These are phyloP conservation scores for Epizoanthus illoricatus DNA, from an alignment of 92 coral and sea anemone genomes.

Conservation along the genomic window DNA sequence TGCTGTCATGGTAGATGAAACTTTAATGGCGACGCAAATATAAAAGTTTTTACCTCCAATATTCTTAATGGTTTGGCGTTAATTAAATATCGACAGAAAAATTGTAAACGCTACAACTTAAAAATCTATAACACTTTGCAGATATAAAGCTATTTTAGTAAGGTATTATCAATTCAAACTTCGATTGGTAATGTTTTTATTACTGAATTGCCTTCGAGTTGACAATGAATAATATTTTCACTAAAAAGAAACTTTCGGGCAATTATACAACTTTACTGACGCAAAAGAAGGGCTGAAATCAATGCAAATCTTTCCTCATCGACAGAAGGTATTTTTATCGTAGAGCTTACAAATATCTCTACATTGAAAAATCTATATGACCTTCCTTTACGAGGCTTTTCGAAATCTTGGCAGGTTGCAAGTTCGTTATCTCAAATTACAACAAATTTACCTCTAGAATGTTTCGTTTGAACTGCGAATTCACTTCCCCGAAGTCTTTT, in stretches of 20 bases:
- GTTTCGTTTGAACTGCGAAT: not conserved
- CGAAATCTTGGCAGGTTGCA: not conserved
- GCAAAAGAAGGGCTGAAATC: too few species aligned
- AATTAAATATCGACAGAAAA: conserved; percentile 23
- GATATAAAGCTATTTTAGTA: too few species aligned
- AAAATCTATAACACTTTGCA: not conserved
- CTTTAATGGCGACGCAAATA: conserved; percentile 6
- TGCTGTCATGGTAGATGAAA: conserved; percentile 21
- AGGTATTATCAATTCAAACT: too few species aligned
- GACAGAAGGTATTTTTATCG: too few species aligned
- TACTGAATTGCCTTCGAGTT: too few species aligned
- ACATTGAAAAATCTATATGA: not conserved
- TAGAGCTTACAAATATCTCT: too few species aligned
- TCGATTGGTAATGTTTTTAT: too few species aligned
- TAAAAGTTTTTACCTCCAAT: not conserved
- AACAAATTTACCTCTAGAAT: conserved; percentile 18
- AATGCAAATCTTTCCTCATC: too few species aligned
- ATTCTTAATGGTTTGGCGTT: conserved; percentile 15
- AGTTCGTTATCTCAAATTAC: conserved; percentile 13
- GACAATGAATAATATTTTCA: too few species aligned
- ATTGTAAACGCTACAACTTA: not conserved
- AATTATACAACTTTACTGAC: too few species aligned
- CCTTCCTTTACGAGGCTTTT: conserved; percentile 5
- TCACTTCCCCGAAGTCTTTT: conserved; percentile 22
- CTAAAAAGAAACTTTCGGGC: too few species aligned